These are phyloP conservation scores for Leptatherina wallacei DNA, from an alignment of 2,797 vertebrate species.

Conservation along the genomic window DNA sequence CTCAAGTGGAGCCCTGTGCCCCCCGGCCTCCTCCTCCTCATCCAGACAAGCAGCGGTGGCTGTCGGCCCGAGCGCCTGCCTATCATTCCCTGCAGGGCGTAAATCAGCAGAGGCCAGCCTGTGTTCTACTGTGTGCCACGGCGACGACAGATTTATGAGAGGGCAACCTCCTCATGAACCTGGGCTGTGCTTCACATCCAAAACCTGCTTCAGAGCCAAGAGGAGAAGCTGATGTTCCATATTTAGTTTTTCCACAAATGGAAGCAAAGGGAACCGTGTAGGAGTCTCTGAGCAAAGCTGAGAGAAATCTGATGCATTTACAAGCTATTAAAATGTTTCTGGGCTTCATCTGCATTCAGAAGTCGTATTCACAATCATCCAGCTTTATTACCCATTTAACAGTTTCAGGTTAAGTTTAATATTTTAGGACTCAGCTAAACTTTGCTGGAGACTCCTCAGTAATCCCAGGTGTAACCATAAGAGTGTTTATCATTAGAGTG, in stretches of 20 bases:
- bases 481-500: too few species aligned
- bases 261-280: constrained; percentile 6
- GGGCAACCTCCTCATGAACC: constrained; percentile 74
- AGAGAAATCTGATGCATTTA: constrained; percentile 3
- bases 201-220: constrained; percentile 31
- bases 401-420: not conserved
- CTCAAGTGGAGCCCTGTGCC: constrained; percentile 33
- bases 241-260: constrained; percentile 29
- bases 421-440: too few species aligned
- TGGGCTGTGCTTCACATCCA: constrained; percentile 51
- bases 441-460: too few species aligned
- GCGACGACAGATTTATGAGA: constrained; percentile 80
- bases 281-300: not conserved
- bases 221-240: constrained; percentile 11
- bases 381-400: not conserved
- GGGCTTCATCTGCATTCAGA: not conserved
- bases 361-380: too few species aligned
- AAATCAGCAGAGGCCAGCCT: constrained; percentile 68
- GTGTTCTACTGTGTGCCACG: constrained; percentile 53
- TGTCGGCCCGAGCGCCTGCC: constrained; percentile 65
- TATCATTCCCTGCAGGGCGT: constrained; percentile 74
- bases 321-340: not conserved
- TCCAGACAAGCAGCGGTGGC: constrained; percentile 51
- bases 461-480: too few species aligned
- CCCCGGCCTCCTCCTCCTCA: not conserved